Base-by-base conservation (phyloP, 2,113 vertebrate species). In the Patagioenas fasciata region DNA sequence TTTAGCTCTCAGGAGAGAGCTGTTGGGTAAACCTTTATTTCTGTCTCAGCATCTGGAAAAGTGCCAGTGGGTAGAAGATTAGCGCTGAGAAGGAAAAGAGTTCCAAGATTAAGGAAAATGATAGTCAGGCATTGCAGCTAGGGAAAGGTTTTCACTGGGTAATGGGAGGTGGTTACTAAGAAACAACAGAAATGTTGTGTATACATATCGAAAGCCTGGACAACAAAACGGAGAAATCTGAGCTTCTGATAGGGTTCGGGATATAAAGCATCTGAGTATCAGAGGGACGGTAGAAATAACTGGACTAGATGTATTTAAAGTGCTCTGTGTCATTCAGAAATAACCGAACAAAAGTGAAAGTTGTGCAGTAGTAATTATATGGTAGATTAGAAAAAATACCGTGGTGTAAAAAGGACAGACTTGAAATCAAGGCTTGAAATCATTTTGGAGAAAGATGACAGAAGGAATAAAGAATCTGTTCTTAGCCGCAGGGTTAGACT, bases 371-470 rank as follows among this genome's bases (percentile, higher is more conserved):
- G 42, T 44, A 74, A 71, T 85, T 91, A 44, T 5, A 40, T 5
- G 12, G 44, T 32, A 77, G 80, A 28, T 28, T 48, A 66, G 64
- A 40, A 89, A 84, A 85, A 86, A 36, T 16, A 40, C 50, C 40
- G 66, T 54, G 34, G 29, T 84, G 53, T 85, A 60, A 65, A 93
- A 87, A 95, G 57, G 47, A n/a, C 69, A 79, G 60, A 71, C 67
- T 47, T 1, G 1, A 72, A 91, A 73, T 90, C 62, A 77, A n/a
- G 86, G 72, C 80, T 92, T 32, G 44, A 60, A 91, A 93, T 42
- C 32, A 9, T 48, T 93, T 87, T 72, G 73, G 89, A 95, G 53
- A 67, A 86, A 92, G 93, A 89, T 93, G 80, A 97, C 61, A 95
- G 83, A 19, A 77, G 42, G 77, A 87, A 24, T n/a, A 89, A 89